Evolutionary conservation across 2,797 vertebrate species (phyloP).

Genomic region (Phalloptychus januarius): DNA sequence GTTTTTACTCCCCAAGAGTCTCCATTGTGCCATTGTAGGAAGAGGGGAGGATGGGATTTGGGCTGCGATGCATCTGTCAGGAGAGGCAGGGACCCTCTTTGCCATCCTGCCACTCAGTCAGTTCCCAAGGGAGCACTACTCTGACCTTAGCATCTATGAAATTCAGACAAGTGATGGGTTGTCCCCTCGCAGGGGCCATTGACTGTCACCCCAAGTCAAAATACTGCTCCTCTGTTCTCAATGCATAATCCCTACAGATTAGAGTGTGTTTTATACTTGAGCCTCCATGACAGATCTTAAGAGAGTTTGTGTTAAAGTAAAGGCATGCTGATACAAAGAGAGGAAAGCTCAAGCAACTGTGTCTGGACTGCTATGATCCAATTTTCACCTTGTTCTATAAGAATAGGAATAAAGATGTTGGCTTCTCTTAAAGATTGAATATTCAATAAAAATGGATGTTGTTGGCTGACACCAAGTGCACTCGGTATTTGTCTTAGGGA

Average conservation of each 20-base stretch:
- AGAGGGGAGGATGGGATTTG: constrained; percentile 53
- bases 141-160: constrained; percentile 60
- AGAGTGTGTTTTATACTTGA: constrained; percentile 25
- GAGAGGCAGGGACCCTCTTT: constrained; percentile 72
- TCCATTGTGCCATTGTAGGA: constrained; percentile 36
- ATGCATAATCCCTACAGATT: constrained; percentile 54
- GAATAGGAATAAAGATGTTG: constrained; percentile 1
- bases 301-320: constrained; percentile 48
- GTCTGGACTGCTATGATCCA: neutral
- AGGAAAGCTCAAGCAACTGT: constrained; percentile 28
- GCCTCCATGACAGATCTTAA: constrained; percentile 44
- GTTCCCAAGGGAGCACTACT: constrained; percentile 51
- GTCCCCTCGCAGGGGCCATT: constrained; percentile 56
- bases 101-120: constrained; percentile 74
- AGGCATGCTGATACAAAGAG: constrained; percentile 28
- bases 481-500: constrained; percentile 26
- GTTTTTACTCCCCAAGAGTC: constrained; percentile 45
- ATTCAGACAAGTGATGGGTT: constrained; percentile 73
- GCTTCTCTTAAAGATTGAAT: constrained; percentile 1
- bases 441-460: constrained; percentile 18
- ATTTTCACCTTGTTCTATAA: neutral
- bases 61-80: constrained; percentile 72
- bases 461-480: constrained; percentile 8
- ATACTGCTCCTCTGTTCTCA: constrained; percentile 39
- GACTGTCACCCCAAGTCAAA: constrained; percentile 64